Conservation (phyloP, 92 coral and sea anemone species). For the Diadumene lineata region DNA sequence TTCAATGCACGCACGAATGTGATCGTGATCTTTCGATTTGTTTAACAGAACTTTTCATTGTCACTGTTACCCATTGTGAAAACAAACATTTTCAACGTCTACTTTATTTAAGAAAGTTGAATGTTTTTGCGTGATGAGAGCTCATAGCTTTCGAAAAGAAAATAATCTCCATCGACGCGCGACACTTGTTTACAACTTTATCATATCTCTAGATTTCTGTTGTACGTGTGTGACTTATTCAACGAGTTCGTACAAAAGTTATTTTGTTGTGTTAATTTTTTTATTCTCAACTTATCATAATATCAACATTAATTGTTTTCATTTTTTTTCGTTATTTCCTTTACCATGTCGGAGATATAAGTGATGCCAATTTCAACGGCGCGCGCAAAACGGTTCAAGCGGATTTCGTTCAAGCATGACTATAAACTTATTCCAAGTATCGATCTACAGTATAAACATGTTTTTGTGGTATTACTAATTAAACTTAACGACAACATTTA, state of each 20-base stretch:
- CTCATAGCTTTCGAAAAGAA: no score
- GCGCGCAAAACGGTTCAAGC: no score
- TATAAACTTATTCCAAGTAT: background rate
- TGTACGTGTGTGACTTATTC: no score
- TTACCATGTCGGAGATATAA: no score
- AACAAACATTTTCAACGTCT: background rate
- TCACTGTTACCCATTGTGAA: background rate
- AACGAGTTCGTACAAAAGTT: background rate
- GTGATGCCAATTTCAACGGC: no score
- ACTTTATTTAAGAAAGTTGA: background rate
- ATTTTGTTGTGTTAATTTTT: background rate
- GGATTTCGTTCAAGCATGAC: no score
- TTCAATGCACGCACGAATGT: background rate
- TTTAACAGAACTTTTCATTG: background rate
- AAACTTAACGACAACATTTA: background rate
- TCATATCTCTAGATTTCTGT: no score
- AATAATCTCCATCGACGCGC: no score
- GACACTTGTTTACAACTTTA: no score
- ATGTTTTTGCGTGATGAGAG: background rate
- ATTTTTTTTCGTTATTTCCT: background rate
- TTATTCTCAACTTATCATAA: background rate
- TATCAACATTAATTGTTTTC: background rate
- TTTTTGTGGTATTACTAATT: constrained; percentile 1
- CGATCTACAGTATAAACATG: background rate
- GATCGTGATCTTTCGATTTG: no score